Percentiles rank a stretch among this genome's conserved stretches.
These are phyloP conservation scores for Drosophila pseudoananassae DNA, from an alignment of 1,140 invertebrate species.

Conservation along the genomic window DNA sequence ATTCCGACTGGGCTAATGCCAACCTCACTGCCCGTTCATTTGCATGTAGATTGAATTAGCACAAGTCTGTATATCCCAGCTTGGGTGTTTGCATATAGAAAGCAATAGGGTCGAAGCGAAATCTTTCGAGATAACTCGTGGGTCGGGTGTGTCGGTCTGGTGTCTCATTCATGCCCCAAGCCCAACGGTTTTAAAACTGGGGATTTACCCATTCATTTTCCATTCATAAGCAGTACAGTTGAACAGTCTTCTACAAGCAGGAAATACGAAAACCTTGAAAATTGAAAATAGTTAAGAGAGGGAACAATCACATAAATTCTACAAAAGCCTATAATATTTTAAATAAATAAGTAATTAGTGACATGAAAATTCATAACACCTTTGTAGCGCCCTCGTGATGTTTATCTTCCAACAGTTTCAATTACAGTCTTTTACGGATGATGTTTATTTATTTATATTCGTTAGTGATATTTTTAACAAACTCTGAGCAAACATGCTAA, in stretches of 20 bases:
- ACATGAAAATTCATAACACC: neutral
- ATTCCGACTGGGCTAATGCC: conserved; percentile 12
- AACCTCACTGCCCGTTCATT: conserved; percentile 40
- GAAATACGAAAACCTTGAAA: too few relatives aligned
- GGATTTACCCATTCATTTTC: neutral
- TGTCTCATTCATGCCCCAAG: neutral
- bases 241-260: neutral
- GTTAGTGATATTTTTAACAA: conserved; percentile 1
- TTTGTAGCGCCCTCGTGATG: neutral
- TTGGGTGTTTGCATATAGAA: conserved; percentile 14
- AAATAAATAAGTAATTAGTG: neutral
- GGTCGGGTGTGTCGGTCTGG: neutral
- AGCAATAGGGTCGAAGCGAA: conserved; percentile 9
- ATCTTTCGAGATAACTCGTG: neutral
- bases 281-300: too few relatives aligned
- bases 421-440: neutral
- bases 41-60: conserved; percentile 25
- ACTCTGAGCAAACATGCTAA: neutral
- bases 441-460: neutral
- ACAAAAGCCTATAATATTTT: neutral
- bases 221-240: neutral
- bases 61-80: neutral
- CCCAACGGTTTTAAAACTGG: neutral
- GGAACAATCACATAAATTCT: too few relatives aligned
- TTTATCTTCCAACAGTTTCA: neutral